phyloP scores from a whole-genome alignment of 2,113 vertebrate genomes.

The Lonchura striata region DNA sequence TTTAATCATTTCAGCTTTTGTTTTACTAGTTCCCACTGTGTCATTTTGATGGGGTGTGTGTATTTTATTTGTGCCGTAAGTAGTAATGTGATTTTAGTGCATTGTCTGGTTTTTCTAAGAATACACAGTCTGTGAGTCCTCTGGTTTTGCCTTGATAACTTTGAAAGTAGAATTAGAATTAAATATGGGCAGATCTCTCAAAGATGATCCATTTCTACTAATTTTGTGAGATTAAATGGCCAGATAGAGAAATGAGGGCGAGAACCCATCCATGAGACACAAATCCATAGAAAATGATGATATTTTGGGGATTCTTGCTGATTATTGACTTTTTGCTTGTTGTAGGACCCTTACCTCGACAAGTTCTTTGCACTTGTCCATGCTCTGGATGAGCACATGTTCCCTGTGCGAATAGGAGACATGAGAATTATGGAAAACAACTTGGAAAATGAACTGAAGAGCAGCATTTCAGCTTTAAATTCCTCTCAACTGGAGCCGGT shows the following conservation, averaged over 20 bases:
- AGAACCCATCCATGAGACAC: neutral
- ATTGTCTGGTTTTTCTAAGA: neutral
- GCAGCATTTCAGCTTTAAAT: slow-evolving; percentile 91
- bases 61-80: neutral
- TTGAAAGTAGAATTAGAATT: neutral
- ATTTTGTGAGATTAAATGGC: neutral
- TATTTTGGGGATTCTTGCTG: neutral
- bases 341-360: slow-evolving; percentile 94
- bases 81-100: neutral
- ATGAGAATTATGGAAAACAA: slow-evolving; percentile 99
- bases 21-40: neutral
- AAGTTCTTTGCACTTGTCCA: slow-evolving; percentile 98
- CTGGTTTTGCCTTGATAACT: neutral
- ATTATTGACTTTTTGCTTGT: neutral
- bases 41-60: neutral
- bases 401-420: slow-evolving; percentile 95
- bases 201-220: neutral
- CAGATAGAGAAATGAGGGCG: neutral
- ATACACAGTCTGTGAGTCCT: neutral
- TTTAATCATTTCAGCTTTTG: neutral
- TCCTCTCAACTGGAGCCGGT: slow-evolving; percentile 95
- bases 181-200: neutral
- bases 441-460: slow-evolving; percentile 93
- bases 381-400: slow-evolving; percentile 97
- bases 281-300: neutral